These are phyloP conservation scores for Phalacrocorax aristotelis DNA, from an alignment of 2,113 vertebrate genomes.

Conservation along the genomic window DNA sequence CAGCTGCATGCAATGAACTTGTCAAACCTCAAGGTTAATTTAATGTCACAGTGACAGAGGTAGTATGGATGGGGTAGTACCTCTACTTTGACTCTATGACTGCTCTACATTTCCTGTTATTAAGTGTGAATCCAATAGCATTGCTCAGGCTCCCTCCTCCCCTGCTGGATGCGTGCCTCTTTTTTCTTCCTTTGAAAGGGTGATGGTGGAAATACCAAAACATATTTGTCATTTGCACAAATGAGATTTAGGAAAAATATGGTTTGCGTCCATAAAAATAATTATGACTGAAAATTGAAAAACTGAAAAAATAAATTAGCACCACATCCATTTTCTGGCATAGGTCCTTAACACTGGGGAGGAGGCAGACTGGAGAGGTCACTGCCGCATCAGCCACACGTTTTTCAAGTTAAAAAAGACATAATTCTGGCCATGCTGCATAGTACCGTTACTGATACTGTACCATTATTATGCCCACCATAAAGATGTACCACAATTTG, in stretches of 20 bases:
- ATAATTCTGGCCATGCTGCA: no score
- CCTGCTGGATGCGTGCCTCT: accelerated
- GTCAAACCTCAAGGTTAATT: slow-evolving; percentile 7
- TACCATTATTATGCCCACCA: no score
- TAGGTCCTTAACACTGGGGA: background rate
- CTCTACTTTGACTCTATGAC: background rate
- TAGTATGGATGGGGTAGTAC: background rate
- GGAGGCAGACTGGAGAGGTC: background rate
- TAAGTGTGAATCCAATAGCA: background rate
- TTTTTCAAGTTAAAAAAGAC: background rate
- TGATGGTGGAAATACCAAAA: background rate
- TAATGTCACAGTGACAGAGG: background rate
- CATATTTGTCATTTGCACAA: background rate
- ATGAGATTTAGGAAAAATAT: background rate
- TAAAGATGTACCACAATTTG: background rate
- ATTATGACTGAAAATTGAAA: background rate
- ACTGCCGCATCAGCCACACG: accelerated
- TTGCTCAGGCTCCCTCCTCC: background rate
- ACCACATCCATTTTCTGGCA: background rate
- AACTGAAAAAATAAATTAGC: background rate
- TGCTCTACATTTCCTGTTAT: background rate
- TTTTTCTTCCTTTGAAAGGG: background rate
- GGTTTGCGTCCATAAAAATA: background rate
- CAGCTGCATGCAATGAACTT: background rate
- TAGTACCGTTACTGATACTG: background rate